Evolutionary conservation across 2,888 invertebrate species (phyloP).

Genomic region (Scaptomyza flava): DNA sequence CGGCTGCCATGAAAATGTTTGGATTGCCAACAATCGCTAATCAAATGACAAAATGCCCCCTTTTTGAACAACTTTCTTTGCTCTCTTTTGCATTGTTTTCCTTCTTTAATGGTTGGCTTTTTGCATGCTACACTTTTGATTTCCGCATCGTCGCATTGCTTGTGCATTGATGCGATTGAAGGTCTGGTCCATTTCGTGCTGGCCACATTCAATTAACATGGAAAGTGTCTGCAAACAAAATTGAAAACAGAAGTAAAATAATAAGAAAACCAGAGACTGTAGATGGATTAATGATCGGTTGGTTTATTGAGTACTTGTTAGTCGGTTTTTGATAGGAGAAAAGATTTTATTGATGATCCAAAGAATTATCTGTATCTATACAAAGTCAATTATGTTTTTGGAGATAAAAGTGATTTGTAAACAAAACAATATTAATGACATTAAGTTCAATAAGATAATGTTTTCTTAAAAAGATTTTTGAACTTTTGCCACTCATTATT

Average conservation of each 20-base stretch:
- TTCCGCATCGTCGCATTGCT: constrained; percentile 65
- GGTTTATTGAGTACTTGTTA: background rate
- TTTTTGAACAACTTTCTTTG: constrained; percentile 43
- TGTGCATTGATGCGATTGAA: constrained; percentile 36
- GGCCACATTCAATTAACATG: constrained; percentile 61
- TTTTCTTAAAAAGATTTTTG: background rate
- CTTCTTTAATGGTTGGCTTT: constrained; percentile 10
- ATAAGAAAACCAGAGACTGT: background rate
- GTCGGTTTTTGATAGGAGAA: background rate
- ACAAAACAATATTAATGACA: constrained; percentile 3
- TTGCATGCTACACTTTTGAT: constrained; percentile 63
- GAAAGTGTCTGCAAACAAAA: constrained; percentile 61
- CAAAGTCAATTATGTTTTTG: background rate
- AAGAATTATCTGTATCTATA: background rate
- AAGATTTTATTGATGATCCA: background rate
- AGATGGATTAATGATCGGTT: background rate
- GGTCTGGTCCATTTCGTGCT: constrained; percentile 35
- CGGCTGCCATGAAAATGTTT: constrained; percentile 57
- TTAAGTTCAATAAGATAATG: background rate
- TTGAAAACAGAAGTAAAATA: constrained; percentile 31
- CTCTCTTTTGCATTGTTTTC: constrained; percentile 23
- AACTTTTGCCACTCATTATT: background rate
- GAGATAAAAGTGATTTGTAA: background rate
- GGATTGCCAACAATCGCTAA: constrained; percentile 52
- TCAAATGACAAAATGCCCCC: constrained; percentile 45